phyloP scores from a whole-genome alignment of 2,888 invertebrate species.

The Orchestes rusci region DNA sequence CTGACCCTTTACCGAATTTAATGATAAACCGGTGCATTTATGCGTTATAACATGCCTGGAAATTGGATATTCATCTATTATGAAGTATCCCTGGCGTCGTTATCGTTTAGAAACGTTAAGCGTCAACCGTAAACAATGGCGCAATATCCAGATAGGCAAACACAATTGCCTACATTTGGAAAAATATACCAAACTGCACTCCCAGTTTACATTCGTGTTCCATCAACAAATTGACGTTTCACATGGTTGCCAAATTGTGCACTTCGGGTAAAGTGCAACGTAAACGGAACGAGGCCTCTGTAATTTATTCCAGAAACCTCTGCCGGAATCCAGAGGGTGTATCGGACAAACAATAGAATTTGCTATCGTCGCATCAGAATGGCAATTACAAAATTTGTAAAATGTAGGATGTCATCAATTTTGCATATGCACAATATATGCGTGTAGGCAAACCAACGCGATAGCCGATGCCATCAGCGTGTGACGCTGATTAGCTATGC shows the following conservation, averaged over 20 bases:
- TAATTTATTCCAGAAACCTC: too few relatives aligned
- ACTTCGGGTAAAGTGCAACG: too few relatives aligned
- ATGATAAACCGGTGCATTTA: constrained; percentile 27
- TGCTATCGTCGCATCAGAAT: constrained; percentile 29
- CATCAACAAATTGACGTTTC: too few relatives aligned
- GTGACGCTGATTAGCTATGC: constrained; percentile 34
- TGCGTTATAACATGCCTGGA: constrained; percentile 30
- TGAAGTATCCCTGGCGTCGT: constrained; percentile 31
- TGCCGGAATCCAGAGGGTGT: constrained; percentile 27
- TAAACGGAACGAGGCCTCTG: too few relatives aligned
- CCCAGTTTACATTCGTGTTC: too few relatives aligned
- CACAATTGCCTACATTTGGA: constrained; percentile 42
- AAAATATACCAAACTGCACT: too few relatives aligned
- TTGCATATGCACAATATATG: constrained; percentile 19
- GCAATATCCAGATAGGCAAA: constrained; percentile 39
- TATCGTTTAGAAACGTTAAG: constrained; percentile 26
- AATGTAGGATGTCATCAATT: constrained; percentile 39
- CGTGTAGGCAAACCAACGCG: constrained; percentile 17
- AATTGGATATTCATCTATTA: constrained; percentile 35
- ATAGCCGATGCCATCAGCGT: constrained; percentile 17
- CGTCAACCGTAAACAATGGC: constrained; percentile 34
- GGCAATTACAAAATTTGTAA: constrained; percentile 41
- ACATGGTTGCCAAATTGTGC: too few relatives aligned
- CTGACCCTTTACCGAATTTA: constrained; percentile 20
- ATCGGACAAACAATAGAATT: constrained; percentile 27